Conservation (phyloP, 2,113 vertebrate species). For the Garra rufa region DNA sequence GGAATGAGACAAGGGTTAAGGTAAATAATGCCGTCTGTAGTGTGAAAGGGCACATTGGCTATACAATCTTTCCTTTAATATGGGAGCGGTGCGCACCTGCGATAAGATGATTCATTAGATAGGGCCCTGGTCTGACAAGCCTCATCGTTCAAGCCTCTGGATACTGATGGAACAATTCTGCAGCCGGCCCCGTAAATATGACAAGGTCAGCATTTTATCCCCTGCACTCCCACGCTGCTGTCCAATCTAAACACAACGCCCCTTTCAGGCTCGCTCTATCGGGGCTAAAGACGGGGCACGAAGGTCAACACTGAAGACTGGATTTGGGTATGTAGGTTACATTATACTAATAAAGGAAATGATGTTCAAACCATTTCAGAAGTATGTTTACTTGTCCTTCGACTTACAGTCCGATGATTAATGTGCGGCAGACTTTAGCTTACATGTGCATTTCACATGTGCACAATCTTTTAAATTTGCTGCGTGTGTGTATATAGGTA, state of each 20-base stretch:
- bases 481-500: conserved; percentile 57
- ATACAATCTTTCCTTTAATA: conserved; percentile 91
- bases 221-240: conserved; percentile 31
- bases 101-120: conserved; percentile 99
- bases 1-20: conserved; percentile 89
- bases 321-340: background rate
- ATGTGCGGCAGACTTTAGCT: background rate
- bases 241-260: conserved; percentile 42
- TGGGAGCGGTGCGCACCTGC: conserved; percentile 90
- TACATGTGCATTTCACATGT: background rate
- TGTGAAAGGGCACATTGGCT: conserved; percentile 87
- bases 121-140: conserved; percentile 92
- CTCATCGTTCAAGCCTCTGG: conserved; percentile 97
- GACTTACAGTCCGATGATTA: background rate
- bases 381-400: background rate
- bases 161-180: conserved; percentile 97
- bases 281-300: conserved; percentile 3
- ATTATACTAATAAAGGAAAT: conserved; percentile 1
- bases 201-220: conserved; percentile 96
- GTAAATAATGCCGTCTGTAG: conserved; percentile 87
- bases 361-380: background rate
- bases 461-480: background rate
- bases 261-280: conserved; percentile 16
- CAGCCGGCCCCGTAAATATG: conserved; percentile 91
- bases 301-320: conserved; percentile 12